Conservation (phyloP, 2,797 vertebrate species). For the Typhlichthys subterraneus region DNA sequence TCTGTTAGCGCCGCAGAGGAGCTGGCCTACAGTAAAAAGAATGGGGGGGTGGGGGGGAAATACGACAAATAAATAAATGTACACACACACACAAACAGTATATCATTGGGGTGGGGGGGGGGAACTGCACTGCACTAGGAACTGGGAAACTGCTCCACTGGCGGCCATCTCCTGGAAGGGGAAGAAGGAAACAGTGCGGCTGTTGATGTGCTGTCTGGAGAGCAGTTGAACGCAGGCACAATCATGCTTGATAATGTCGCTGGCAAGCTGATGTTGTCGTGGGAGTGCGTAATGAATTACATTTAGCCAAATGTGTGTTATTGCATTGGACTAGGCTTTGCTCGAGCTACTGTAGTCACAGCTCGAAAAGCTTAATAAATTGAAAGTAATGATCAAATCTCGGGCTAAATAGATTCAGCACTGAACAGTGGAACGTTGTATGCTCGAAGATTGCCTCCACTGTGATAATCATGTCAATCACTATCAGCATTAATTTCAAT, state of each 20-base stretch:
- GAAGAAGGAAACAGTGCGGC: conserved; percentile 30
- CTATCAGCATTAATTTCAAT: too few species aligned
- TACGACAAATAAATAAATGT: too few species aligned
- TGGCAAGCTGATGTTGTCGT: conserved; percentile 42
- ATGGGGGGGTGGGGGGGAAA: neutral
- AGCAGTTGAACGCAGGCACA: conserved; percentile 36
- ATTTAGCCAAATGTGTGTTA: conserved; percentile 32
- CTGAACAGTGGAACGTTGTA: conserved; percentile 3
- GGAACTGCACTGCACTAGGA: neutral
- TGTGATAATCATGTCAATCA: neutral
- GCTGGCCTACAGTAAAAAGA: conserved; percentile 20
- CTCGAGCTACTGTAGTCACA: conserved; percentile 24
- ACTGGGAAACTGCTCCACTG: conserved; percentile 32
- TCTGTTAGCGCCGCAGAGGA: conserved; percentile 34
- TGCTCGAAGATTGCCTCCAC: neutral
- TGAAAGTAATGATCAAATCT: neutral
- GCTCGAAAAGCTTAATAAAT: conserved; percentile 17
- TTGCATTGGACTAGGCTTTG: conserved; percentile 5
- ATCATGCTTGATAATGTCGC: conserved; percentile 45
- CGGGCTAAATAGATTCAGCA: too few species aligned
- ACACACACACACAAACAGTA: conserved; percentile 22
- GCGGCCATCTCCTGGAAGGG: conserved; percentile 33
- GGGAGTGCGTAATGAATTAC: conserved; percentile 41
- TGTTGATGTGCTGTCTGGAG: conserved; percentile 43
- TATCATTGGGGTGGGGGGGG: conserved; percentile 4